Base-by-base conservation (phyloP, 2,888 invertebrate genomes). In the Diaperis boleti region DNA sequence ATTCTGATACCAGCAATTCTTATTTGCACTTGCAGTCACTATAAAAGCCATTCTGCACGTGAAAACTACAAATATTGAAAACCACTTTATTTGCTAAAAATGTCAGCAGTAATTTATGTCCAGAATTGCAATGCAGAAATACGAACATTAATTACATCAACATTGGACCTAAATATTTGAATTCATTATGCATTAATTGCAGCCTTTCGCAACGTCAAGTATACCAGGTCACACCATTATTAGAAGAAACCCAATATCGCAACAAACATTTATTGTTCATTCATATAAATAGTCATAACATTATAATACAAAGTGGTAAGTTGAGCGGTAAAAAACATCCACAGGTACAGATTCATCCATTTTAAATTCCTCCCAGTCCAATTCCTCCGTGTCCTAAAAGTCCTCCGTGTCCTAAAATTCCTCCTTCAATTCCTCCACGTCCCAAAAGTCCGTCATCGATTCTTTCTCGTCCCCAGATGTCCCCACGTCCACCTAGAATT, bases 201-300 rank as follows among this genome's bases (percentile, higher is more conserved):
- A 10, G 5, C 6, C 18, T 39, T 47, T 15, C 47, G 29, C 47
- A 47, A 47, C 47, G 7, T 39, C 2, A 5, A 33, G n/a, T n/a
- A 26, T 52, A 35, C n/a, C 37, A 52, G 52, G 52, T 52, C 52
- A 50, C 22, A 8, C 15, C 22, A 22, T 15, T 15, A 39, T 4
- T 39, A 39, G 15, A 45, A 7, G n/a, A 37, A 18, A 20, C 11
- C 6, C 18, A 22, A n/a, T 52, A 10, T 52, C 22, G 13, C 11
- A 37, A 39, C 14, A 52, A 52, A 52, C 52, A 52, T 52, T 37
- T 52, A 52, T 52, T 52, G 52, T 52, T 52, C 35, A 35, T 52
- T 52, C 20, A 52, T 13, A 10, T 39, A 37, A 52, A 52, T 39
- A 52, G 18, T 5, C 8, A 20, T 11, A 49, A 17, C 31, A 31